These are phyloP conservation scores for Valencia hispanica DNA, from an alignment of 2,797 vertebrate genomes.

Conservation along the genomic window DNA sequence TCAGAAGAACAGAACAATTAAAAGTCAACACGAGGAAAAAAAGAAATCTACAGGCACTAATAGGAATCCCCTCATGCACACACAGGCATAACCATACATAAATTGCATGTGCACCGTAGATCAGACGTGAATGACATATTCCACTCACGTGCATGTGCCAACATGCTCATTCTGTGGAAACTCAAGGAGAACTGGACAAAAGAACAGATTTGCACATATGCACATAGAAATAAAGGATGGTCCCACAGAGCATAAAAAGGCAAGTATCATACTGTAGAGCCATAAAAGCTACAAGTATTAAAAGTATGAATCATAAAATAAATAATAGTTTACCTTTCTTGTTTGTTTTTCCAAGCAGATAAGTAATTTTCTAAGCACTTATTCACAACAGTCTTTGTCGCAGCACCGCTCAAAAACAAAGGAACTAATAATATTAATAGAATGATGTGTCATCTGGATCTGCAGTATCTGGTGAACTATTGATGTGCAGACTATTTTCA, in stretches of 20 bases:
- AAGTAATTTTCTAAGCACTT: background rate
- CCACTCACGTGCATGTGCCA: constrained; percentile 1
- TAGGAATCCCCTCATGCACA: constrained; percentile 7
- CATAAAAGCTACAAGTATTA: background rate
- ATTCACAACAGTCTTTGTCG: background rate
- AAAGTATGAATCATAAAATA: background rate
- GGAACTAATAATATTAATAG: background rate
- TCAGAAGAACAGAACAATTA: constrained; percentile 74
- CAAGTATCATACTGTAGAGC: background rate
- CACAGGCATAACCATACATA: constrained; percentile 3
- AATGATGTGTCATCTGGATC: too few species aligned
- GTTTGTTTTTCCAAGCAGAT: background rate
- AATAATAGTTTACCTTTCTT: background rate
- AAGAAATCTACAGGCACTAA: constrained; percentile 21
- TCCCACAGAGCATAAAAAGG: constrained; percentile 10
- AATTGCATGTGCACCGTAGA: background rate
- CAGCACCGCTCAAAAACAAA: background rate
- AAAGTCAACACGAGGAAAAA: constrained; percentile 54
- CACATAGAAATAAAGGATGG: constrained; percentile 31
- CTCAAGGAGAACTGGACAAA: constrained; percentile 34
- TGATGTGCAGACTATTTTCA: too few species aligned
- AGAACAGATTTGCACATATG: constrained; percentile 8
- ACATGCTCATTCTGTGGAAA: background rate
- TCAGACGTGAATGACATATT: constrained; percentile 10
- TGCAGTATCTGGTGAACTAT: too few species aligned